Base-by-base conservation (phyloP, 2,113 vertebrate species). In the Bothrops jararaca region DNA sequence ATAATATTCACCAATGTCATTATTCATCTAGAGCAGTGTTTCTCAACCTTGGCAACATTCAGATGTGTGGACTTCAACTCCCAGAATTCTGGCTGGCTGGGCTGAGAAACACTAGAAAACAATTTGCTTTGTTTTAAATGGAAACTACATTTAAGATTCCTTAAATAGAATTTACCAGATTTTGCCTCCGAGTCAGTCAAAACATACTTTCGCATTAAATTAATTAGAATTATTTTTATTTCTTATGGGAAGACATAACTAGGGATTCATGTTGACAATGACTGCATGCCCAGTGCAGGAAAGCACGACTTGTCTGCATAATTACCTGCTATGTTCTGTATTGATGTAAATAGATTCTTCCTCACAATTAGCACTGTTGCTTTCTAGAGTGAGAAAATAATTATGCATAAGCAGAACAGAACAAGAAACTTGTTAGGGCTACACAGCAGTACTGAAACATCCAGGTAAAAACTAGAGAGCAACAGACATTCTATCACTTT, bases 291-390 rank as follows among this genome's bases (percentile, higher is more conserved):
- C 34, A 54, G 24, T 12, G 22, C 4, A 85, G 26, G n/a, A 22
- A 57, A 29, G 45, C 23, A 6, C 1, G 8, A 1, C 12, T 0
- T 50, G 1, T 26, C 56, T 26, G 6, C 22, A 2, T 34, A 11
- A 45, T 92, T 94, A 95, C 95, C 95, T 96, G 91, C n/a, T 8
- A 8, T 89, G 22, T 23, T 11, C 91, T 0, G 93, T 1, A 0
- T 98, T 98, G 88, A 98, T 87, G 0, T 98, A 98, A 69, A 97
- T 97, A 0, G 98, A 97, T 54, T 98, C 97, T 0, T 95, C 96
- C 15, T 96, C 95, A 0, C 5, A 5, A 0, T 96, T 94, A 15
- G 95, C 94, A 0, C 97, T 96, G 0, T 1, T n/a, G 91, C 93
- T 96, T 29, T 93, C 97, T 2, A 22, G 1, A 34, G 86, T 20